Conservation (phyloP, 2,888 invertebrate genomes). For the Teleogryllus oceanicus region DNA sequence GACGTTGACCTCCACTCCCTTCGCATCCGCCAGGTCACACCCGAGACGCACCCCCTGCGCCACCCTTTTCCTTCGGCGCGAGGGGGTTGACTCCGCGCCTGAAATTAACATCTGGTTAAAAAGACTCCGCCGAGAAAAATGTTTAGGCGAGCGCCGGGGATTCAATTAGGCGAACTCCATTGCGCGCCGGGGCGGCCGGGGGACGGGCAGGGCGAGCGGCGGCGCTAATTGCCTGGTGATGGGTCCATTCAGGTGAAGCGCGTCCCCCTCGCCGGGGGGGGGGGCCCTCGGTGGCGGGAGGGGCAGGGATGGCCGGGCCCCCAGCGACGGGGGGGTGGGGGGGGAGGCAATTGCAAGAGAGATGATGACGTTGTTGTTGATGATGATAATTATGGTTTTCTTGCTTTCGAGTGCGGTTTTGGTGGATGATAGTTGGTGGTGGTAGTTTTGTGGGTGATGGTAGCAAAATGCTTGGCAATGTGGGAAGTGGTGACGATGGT, state of each 20-base stretch:
- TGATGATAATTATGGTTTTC: too few relatives aligned
- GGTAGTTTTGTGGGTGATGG: too few relatives aligned
- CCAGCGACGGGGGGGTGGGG: too few relatives aligned
- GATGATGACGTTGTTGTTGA: too few relatives aligned
- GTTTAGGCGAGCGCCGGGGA: neutral
- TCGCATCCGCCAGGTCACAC: neutral
- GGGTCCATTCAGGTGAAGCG: constrained; percentile 6
- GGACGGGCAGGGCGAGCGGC: neutral
- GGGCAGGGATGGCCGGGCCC: too few relatives aligned
- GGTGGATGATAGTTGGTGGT: too few relatives aligned
- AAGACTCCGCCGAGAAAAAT: constrained; percentile 4
- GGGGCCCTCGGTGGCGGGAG: too few relatives aligned
- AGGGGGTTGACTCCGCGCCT: neutral
- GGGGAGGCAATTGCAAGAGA: too few relatives aligned
- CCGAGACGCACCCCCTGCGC: neutral
- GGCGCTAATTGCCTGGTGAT: constrained; percentile 3
- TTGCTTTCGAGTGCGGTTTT: too few relatives aligned
- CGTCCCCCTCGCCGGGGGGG: neutral
- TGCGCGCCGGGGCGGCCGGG: neutral
- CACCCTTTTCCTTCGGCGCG: neutral
- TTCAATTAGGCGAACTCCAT: neutral
- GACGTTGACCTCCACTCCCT: neutral
- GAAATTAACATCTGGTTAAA: constrained; percentile 18
- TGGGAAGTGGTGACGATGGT: too few relatives aligned
- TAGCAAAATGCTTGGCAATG: too few relatives aligned